phyloP scores from a whole-genome alignment of 2,888 invertebrate genomes.

The Dryobota labecula region DNA sequence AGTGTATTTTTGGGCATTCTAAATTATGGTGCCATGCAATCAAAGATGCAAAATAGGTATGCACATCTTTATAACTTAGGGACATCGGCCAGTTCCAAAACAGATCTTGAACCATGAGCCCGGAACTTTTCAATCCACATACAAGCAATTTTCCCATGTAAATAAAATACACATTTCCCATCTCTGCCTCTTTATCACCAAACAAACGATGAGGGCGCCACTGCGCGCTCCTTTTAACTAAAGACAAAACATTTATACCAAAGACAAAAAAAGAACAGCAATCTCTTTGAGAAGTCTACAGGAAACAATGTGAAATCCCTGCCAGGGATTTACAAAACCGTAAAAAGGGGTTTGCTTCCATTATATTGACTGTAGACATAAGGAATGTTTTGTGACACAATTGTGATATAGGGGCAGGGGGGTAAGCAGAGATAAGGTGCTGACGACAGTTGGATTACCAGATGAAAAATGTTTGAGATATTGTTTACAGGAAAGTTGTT shows the following conservation, averaged over 20 bases:
- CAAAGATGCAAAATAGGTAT: too few relatives aligned
- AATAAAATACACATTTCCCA: neutral
- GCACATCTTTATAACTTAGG: neutral
- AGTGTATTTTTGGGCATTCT: neutral
- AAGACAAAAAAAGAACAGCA: neutral
- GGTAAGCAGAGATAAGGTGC: slow-evolving; percentile 8
- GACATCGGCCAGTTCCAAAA: too few relatives aligned
- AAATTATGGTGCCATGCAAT: neutral
- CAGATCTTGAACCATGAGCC: neutral
- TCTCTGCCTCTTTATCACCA: too few relatives aligned
- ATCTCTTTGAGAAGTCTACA: neutral
- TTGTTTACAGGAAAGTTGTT: neutral
- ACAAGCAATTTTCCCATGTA: too few relatives aligned
- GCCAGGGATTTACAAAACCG: slow-evolving; percentile 8
- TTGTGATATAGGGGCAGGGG: neutral
- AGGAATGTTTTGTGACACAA: slow-evolving; percentile 19
- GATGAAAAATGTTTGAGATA: slow-evolving; percentile 9
- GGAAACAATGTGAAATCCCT: slow-evolving; percentile 11
- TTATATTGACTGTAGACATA: slow-evolving; percentile 31
- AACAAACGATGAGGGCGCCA: too few relatives aligned
- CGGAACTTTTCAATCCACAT: neutral
- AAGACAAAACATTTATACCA: neutral
- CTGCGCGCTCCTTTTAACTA: neutral
- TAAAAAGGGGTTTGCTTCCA: slow-evolving; percentile 44
- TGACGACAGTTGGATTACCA: neutral